phyloP scores from a whole-genome alignment of 2,888 invertebrate species.

The Boloria selene region DNA sequence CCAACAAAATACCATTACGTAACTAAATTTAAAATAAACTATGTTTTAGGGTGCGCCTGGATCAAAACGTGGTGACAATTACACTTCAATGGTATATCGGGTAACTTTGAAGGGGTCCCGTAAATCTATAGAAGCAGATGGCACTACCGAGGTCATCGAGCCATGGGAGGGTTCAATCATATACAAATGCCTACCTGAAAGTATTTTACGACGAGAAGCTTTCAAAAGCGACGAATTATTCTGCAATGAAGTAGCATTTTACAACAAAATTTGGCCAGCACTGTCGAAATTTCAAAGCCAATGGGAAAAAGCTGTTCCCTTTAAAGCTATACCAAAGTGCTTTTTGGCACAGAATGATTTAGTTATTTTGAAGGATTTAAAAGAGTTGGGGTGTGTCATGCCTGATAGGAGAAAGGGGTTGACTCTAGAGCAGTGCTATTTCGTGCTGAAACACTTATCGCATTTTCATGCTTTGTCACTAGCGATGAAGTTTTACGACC shows the following conservation, averaged over 20 bases:
- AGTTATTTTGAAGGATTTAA: conserved; percentile 83
- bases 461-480: conserved; percentile 85
- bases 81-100: conserved; percentile 88
- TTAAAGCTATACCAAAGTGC: conserved; percentile 83
- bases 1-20: background rate
- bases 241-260: conserved; percentile 88
- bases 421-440: conserved; percentile 82
- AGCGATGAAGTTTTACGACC: conserved; percentile 83
- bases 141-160: conserved; percentile 57
- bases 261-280: conserved; percentile 87
- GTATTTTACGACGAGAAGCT: conserved; percentile 83
- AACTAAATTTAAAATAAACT: background rate
- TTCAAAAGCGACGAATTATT: conserved; percentile 88
- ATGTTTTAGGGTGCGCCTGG: conserved; percentile 83
- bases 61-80: conserved; percentile 88
- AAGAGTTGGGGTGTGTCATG: conserved; percentile 84
- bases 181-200: conserved; percentile 87
- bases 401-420: conserved; percentile 84
- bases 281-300: conserved; percentile 81
- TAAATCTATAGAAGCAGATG: conserved; percentile 56
- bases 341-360: conserved; percentile 82
- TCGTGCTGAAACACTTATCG: conserved; percentile 83
- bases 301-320: conserved; percentile 67
- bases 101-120: conserved; percentile 81
- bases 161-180: conserved; percentile 86